Percentiles rank a stretch among this genome's conserved stretches.
phyloP scores from a whole-genome alignment of 1,140 invertebrate genomes.

The Piezodorus guildinii region DNA sequence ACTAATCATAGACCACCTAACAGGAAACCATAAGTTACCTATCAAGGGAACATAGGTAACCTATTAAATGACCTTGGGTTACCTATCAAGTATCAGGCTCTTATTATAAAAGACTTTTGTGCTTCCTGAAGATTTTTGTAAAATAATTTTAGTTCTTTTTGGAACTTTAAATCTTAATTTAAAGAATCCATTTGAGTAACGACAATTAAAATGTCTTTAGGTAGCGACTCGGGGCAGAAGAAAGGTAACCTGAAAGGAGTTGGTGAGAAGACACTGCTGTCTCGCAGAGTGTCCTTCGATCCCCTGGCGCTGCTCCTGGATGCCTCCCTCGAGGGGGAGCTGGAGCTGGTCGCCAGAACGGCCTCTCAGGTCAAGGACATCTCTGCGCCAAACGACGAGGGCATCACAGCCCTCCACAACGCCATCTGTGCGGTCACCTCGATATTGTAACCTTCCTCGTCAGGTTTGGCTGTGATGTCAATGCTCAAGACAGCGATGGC shows the following conservation, averaged over 20 bases:
- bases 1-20: no score
- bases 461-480: constrained; percentile 96
- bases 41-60: no score
- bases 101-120: no score
- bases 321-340: constrained; percentile 93
- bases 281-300: constrained; percentile 89
- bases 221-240: constrained; percentile 18
- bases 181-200: no score
- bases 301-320: constrained; percentile 90
- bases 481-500: constrained; percentile 95
- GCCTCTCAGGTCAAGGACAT: constrained; percentile 65
- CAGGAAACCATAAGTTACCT: no score
- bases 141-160: no score
- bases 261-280: constrained; percentile 53
- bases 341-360: constrained; percentile 91
- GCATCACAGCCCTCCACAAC: constrained; percentile 96
- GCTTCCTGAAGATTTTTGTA: no score
- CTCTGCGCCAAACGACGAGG: constrained; percentile 54
- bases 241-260: constrained; percentile 28
- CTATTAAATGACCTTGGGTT: no score
- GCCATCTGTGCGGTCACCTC: constrained; percentile 98
- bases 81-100: no score
- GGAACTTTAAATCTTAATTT: no score
- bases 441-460: constrained; percentile 98
- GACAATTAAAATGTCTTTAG: no score